Percentiles rank a stretch among this genome's conserved stretches.
phyloP scores from a whole-genome alignment of 2,113 vertebrate genomes.

The Dendropsophus ebraccatus region DNA sequence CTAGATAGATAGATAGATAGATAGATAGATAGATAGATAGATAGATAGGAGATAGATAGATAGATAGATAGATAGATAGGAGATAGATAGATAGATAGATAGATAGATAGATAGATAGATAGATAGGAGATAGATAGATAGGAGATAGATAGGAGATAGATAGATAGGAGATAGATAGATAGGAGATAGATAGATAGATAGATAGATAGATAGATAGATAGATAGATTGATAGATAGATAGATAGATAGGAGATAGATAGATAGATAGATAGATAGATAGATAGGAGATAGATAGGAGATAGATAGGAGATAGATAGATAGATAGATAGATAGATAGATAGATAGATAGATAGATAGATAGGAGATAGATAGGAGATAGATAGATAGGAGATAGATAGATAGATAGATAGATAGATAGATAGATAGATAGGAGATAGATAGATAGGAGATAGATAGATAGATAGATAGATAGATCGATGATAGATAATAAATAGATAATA shows the following conservation, averaged over 20 bases:
- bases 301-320: neutral
- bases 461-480: neutral
- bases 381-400: neutral
- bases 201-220: neutral
- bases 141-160: neutral
- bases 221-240: neutral
- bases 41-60: conserved; percentile 21
- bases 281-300: neutral
- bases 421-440: neutral
- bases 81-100: conserved; percentile 3
- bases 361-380: too few relatives aligned
- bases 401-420: conserved; percentile 4
- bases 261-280: conserved; percentile 21
- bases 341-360: neutral
- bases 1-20: neutral
- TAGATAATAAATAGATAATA: too few relatives aligned
- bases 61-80: conserved; percentile 20
- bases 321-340: neutral
- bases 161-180: neutral
- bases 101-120: conserved; percentile 19
- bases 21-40: neutral
- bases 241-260: too few relatives aligned
- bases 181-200: neutral
- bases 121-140: neutral
- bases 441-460: neutral